Evolutionary conservation across 2,888 invertebrate genomes (phyloP), one percentile per base, ranked within the genome.

Genomic region (Zelleria hepariella): DNA sequence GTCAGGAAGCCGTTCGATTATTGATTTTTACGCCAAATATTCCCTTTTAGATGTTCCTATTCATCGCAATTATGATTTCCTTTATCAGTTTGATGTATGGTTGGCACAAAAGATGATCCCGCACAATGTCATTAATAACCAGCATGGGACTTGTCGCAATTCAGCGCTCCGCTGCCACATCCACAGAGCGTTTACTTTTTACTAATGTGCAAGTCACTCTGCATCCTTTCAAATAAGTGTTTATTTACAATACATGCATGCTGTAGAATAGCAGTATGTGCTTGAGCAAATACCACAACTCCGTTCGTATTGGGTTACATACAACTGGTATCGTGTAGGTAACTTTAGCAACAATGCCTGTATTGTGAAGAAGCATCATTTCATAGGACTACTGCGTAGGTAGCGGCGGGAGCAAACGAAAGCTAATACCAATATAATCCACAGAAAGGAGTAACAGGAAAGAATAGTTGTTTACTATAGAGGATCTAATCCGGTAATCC

Each of bases 11-110:
- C 80, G 75, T 82, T 80, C 79, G 82, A 87, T 87, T 88, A 87
- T 88, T 88, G 88, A 88, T 88, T 87, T 87, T 87, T 83, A 87
- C 87, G 86, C 86, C 78, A 86, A 84, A 87, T 82, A 81, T 80
- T 82, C 73, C 79, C 78, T 84, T 84, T 85, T 80, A 74, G 68
- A 68, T 75, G 78, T 64, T 69, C 70, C 82, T 73, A 84, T 87
- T 86, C 78, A 84, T 72, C 68, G 74, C 79, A 84, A 85, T 85
- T 81, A 86, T 80, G 72, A 74, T 70, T 84, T 81, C 80, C 79
- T 83, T 83, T 78, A 75, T 75, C 73, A 72, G 76, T 80, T 77
- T 58, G 63, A 64, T 77, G 73, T 77, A 80, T 79, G 74, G 76
- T 70, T 65, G 66, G 64, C 70, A 80, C 82, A 86, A 87, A 67